A percentile compares a stretch with the other conserved stretches of the same genome.
Conservation (phyloP, 2,888 invertebrate species). For the Cremastinae sp. region DNA sequence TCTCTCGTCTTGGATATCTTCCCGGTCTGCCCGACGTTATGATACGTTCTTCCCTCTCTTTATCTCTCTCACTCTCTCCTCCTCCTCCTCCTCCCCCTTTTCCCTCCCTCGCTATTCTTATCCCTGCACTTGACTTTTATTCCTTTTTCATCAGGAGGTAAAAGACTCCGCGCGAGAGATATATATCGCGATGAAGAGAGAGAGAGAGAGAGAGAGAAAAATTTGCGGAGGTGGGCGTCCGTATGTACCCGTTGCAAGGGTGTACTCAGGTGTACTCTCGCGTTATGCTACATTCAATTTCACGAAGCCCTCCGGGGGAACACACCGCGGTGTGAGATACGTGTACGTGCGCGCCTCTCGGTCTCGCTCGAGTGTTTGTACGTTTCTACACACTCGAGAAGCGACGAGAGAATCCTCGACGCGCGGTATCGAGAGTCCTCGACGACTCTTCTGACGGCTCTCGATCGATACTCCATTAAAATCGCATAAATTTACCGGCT, state of each 20-base stretch:
- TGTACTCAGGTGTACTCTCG: constrained; percentile 49
- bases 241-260: constrained; percentile 38
- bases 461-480: constrained; percentile 9
- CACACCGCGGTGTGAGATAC: constrained; percentile 18
- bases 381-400: constrained; percentile 38
- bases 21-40: constrained; percentile 27
- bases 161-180: constrained; percentile 43
- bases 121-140: constrained; percentile 33
- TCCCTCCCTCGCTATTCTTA: too few relatives aligned
- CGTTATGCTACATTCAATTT: constrained; percentile 59
- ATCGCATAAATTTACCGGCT: too few relatives aligned
- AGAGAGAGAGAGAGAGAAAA: constrained; percentile 13
- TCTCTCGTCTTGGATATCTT: constrained; percentile 45
- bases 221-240: constrained; percentile 49
- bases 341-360: too few relatives aligned
- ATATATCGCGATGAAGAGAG: constrained; percentile 17
- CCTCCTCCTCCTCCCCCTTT: background rate
- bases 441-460: constrained; percentile 10
- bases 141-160: constrained; percentile 43
- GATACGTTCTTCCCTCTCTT: constrained; percentile 23
- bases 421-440: constrained; percentile 14
- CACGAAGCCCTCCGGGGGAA: constrained; percentile 51
- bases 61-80: constrained; percentile 29
- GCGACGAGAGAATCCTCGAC: constrained; percentile 20
- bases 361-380: constrained; percentile 51